Base-by-base conservation (phyloP, 2,888 invertebrate genomes). In the Seladonia tumulorum region DNA sequence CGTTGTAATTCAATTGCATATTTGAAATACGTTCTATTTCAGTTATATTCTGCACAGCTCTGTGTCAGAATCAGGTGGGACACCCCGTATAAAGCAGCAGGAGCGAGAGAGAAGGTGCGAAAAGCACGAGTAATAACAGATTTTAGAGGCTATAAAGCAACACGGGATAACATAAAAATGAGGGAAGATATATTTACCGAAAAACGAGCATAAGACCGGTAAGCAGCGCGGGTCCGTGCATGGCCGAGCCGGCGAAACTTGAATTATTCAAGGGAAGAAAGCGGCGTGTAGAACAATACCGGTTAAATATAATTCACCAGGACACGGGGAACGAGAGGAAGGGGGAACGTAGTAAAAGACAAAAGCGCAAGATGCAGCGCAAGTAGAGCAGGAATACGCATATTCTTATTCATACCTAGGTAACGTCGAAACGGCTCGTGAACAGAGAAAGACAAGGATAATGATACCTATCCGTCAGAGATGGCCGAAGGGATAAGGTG, bases 131-230 rank as follows among this genome's bases (percentile, higher is more conserved):
- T 39, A 68, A 68, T 22, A 68, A 22, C 22, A 39, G 68, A 35
- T 70, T 70, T 39, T 70, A 70, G 39, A 35, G 68, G 22, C 42
- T n/a, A 12, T 70, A 70, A 70, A 70, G 22, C 39, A 70, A 70
- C 63, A 18, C 29, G 29, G n/a, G 5, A 2, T 42, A 12, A 42
- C n/a, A 70, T n/a, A 22, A 14, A 42, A 14, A 70, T n/a, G 14
- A n/a, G 39, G n/a, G 5, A 70, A 39, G 42, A 70, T 16, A n/a
- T 70, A 22, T 42, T 45, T 70, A 70, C 35, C 22, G 70, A 70
- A 42, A 70, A 70, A 22, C 12, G 5, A 42, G 39, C n/a, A 12
- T 14, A 14, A 42, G n/a, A 10, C 22, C 5, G 14, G 42, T 39
- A 42, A 70, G 70, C 42, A 42, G n/a, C 14, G n/a, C 14, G n/a